phyloP scores from a whole-genome alignment of 2,113 vertebrate genomes.

The Cromileptes altivelis region DNA sequence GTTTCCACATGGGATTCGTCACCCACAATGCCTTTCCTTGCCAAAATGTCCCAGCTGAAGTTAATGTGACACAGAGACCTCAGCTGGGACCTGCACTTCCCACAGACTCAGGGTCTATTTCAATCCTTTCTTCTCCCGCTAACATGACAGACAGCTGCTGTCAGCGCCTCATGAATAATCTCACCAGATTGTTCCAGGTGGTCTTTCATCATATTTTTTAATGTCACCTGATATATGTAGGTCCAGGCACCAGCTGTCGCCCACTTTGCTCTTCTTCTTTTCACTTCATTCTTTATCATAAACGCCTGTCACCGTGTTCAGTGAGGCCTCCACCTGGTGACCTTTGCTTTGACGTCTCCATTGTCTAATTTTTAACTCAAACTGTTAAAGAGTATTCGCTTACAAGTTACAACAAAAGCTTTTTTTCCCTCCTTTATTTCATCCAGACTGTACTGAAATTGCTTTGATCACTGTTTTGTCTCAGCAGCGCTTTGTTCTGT shows the following conservation, averaged over 20 bases:
- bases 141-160: constrained; percentile 1
- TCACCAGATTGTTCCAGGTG: constrained; percentile 6
- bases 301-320: constrained; percentile 18
- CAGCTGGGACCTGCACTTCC: constrained; percentile 5
- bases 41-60: not conserved
- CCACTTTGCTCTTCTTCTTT: not conserved
- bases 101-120: not conserved
- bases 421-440: not conserved
- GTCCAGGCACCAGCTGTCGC: not conserved
- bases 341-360: constrained; percentile 38
- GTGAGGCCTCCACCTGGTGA: constrained; percentile 35
- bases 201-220: constrained; percentile 52
- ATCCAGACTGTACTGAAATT: not conserved
- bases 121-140: not conserved
- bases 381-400: constrained; percentile 46
- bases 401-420: constrained; percentile 41
- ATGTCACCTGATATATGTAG: constrained; percentile 47
- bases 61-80: not conserved
- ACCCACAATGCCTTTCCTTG: not conserved
- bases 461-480: constrained; percentile 31
- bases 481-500: constrained; percentile 6
- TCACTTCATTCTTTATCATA: constrained; percentile 11
- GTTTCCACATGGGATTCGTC: constrained; percentile 6
- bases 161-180: constrained; percentile 36
- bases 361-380: constrained; percentile 41